Evolutionary conservation across 2,113 vertebrate species (phyloP).

Genomic region (Lepus europaeus): DNA sequence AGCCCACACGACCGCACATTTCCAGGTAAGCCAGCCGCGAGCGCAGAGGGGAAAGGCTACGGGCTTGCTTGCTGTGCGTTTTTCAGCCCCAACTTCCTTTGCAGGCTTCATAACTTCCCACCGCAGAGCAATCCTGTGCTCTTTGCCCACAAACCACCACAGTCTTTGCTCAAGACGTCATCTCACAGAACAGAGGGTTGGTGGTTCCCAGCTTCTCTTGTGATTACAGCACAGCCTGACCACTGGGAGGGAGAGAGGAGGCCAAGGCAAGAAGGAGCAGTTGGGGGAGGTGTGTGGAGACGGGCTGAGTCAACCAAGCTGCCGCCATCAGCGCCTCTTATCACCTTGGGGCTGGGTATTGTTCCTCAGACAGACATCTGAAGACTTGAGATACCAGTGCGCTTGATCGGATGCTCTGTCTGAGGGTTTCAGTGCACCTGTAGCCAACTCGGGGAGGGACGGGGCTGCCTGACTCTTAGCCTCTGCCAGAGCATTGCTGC

Average conservation of each 20-base stretch:
- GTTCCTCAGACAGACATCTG: background rate
- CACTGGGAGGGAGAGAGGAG: background rate
- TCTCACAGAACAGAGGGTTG: background rate
- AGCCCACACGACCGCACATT: constrained; percentile 86
- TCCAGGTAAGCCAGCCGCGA: constrained; percentile 85
- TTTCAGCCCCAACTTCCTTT: background rate
- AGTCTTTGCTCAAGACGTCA: constrained; percentile 28
- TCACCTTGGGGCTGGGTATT: background rate
- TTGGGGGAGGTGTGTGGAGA: constrained; percentile 16
- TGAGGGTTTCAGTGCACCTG: background rate
- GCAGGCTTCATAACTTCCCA: background rate
- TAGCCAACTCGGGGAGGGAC: background rate
- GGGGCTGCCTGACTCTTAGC: background rate
- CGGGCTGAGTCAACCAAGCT: background rate
- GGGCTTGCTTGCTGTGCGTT: no score
- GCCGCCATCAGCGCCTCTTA: background rate
- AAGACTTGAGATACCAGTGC: background rate
- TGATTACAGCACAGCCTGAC: constrained; percentile 9
- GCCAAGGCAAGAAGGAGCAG: constrained; percentile 7
- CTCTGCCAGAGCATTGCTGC: background rate
- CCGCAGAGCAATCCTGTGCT: background rate
- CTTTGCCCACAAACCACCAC: constrained; percentile 55
- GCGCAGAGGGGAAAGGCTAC: background rate
- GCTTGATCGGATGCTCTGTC: background rate
- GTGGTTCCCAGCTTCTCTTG: constrained; percentile 4